Conservation (phyloP, 92 coral and sea anemone species). For the Epizoanthus rinbou region DNA sequence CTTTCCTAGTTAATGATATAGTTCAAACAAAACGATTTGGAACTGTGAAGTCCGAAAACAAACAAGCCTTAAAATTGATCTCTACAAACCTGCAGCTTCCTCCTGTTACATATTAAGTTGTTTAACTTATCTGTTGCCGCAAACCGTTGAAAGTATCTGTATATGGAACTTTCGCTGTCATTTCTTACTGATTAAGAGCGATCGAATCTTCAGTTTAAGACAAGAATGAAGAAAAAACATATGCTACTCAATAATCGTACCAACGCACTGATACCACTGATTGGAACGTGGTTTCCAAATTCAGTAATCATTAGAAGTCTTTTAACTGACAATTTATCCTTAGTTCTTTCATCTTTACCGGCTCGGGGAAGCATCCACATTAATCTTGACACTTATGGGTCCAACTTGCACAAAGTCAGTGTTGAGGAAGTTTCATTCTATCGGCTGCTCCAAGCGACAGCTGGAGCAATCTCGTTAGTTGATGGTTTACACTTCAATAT, state of each 20-base stretch:
- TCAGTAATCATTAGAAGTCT: background rate
- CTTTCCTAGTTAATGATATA: too few species aligned
- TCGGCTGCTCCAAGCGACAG: background rate
- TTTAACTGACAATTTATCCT: background rate
- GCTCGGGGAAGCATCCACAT: background rate
- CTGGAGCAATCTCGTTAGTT: conserved; percentile 4
- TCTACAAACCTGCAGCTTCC: too few species aligned
- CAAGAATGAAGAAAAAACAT: background rate
- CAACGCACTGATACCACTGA: background rate
- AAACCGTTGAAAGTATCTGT: too few species aligned
- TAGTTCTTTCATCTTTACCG: background rate
- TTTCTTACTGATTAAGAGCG: too few species aligned
- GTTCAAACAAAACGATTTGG: too few species aligned
- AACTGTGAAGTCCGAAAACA: too few species aligned
- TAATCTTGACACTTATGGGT: background rate
- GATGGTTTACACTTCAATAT: conserved; percentile 19
- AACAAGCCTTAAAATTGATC: too few species aligned
- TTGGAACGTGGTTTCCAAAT: background rate
- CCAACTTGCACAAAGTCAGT: background rate
- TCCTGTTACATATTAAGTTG: too few species aligned
- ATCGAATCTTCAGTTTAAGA: too few species aligned
- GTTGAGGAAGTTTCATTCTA: background rate
- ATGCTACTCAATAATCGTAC: background rate
- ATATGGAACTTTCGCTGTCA: too few species aligned
- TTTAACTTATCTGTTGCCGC: too few species aligned